These are phyloP conservation scores for Hirtodrosophila confusa DNA, from an alignment of 2,888 invertebrate genomes.

Conservation along the genomic window DNA sequence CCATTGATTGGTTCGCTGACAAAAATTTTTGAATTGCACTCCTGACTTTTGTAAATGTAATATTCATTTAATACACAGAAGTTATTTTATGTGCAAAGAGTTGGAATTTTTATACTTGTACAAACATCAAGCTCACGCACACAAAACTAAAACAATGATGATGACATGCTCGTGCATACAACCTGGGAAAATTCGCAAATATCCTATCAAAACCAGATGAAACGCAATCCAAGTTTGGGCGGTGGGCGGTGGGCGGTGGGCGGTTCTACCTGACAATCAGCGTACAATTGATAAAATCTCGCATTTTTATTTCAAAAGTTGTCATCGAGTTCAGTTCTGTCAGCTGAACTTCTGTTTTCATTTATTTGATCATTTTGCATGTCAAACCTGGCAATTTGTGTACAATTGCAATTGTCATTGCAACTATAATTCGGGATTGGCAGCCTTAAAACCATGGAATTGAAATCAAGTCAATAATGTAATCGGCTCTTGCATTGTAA, in stretches of 20 bases:
- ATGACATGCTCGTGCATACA: no score
- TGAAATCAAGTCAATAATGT: constrained; percentile 4
- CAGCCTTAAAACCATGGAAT: constrained; percentile 1
- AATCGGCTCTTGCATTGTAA: background rate
- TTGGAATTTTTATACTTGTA: no score
- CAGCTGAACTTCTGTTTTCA: constrained; percentile 31
- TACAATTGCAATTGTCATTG: constrained; percentile 39
- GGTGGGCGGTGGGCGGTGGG: background rate
- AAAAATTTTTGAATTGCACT: no score
- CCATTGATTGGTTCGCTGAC: no score
- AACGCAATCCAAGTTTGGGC: no score
- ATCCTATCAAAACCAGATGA: no score
- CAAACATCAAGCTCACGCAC: no score
- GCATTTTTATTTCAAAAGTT: constrained; percentile 47
- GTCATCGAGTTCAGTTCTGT: constrained; percentile 55
- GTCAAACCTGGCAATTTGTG: constrained; percentile 42
- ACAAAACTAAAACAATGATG: no score
- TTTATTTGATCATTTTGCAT: constrained; percentile 42
- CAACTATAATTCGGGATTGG: constrained; percentile 21
- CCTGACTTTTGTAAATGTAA: no score
- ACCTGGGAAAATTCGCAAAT: no score
- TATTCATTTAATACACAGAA: no score
- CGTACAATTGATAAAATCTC: constrained; percentile 52
- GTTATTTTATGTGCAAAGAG: no score
- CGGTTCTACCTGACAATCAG: constrained; percentile 35